phyloP scores from a whole-genome alignment of 2,888 invertebrate genomes.

The Volucella bombylans region DNA sequence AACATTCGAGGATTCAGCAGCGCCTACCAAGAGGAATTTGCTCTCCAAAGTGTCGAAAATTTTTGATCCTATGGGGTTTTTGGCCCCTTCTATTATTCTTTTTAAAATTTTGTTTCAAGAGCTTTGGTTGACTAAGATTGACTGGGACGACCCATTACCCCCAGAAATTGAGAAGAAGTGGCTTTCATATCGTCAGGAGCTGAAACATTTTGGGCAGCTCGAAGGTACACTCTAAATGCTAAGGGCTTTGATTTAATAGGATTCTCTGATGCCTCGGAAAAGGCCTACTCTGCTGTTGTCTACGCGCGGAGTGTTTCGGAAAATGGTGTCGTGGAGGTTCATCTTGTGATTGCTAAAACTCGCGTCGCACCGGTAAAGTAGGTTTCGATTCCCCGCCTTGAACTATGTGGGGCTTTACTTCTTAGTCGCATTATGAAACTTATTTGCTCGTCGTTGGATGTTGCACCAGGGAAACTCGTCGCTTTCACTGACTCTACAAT shows the following conservation, averaged over 20 bases:
- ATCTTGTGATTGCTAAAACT: slow-evolving; percentile 47
- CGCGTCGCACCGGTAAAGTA: slow-evolving; percentile 59
- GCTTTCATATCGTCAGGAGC: background rate
- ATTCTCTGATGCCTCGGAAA: slow-evolving; percentile 14
- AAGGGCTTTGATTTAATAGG: slow-evolving; percentile 18
- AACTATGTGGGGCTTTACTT: slow-evolving; percentile 62
- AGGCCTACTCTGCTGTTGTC: too few relatives aligned
- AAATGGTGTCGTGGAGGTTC: background rate
- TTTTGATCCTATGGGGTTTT: slow-evolving; percentile 21
- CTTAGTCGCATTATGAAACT: slow-evolving; percentile 27
- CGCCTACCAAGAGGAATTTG: background rate
- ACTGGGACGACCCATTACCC: slow-evolving; percentile 1
- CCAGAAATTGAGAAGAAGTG: background rate
- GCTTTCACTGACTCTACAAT: slow-evolving; percentile 65
- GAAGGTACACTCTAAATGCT: background rate
- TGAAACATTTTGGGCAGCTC: background rate
- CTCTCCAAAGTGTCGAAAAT: background rate
- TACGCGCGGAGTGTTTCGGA: slow-evolving; percentile 3
- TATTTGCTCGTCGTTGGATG: slow-evolving; percentile 1
- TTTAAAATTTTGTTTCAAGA: slow-evolving; percentile 15
- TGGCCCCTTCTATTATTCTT: slow-evolving; percentile 9
- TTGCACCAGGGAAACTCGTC: slow-evolving; percentile 13
- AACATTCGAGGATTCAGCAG: background rate
- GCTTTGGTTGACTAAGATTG: background rate
- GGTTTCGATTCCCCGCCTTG: slow-evolving; percentile 56